Percentiles rank a stretch among this genome's conserved stretches.
Evolutionary conservation across 2,113 vertebrate species (phyloP).

Genomic region (Saguinus imperator): DNA sequence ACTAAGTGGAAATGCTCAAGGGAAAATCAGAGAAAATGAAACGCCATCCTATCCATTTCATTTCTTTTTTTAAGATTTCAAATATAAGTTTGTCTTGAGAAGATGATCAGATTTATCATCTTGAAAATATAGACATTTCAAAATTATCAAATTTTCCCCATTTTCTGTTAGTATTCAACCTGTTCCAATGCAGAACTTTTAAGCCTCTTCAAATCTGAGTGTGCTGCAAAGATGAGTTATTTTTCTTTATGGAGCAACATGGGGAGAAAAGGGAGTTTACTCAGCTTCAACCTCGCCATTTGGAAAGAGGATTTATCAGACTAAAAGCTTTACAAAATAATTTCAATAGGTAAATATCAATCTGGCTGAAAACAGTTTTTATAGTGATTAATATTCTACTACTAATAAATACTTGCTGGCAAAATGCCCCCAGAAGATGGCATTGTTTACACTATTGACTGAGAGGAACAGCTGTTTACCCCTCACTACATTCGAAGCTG

Average conservation of each 20-base stretch:
- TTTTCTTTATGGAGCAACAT: not conserved
- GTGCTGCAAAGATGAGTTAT: not conserved
- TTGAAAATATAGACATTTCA: not conserved
- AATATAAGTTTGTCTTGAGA: not conserved
- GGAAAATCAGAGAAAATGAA: not conserved
- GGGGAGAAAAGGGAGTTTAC: not conserved
- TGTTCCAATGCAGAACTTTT: not conserved
- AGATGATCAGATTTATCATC: not conserved
- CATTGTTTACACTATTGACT: conserved; percentile 81
- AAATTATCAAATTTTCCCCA: not conserved
- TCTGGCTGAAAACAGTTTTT: conserved; percentile 65
- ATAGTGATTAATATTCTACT: conserved; percentile 80
- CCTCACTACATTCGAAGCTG: conserved; percentile 43
- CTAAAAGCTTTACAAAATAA: conserved; percentile 14
- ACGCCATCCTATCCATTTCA: not conserved
- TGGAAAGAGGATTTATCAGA: not conserved
- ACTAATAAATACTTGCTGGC: conserved; percentile 78
- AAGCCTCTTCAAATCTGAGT: not conserved
- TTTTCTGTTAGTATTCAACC: not conserved
- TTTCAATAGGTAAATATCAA: conserved; percentile 43
- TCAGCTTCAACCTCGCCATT: not conserved
- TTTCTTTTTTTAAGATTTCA: not conserved
- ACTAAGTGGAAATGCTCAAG: not conserved
- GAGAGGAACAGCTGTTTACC: conserved; percentile 78
- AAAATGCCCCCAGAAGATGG: conserved; percentile 79